Evolutionary conservation across 2,797 vertebrate species (phyloP).

Genomic region (Xyrichtys novacula): DNA sequence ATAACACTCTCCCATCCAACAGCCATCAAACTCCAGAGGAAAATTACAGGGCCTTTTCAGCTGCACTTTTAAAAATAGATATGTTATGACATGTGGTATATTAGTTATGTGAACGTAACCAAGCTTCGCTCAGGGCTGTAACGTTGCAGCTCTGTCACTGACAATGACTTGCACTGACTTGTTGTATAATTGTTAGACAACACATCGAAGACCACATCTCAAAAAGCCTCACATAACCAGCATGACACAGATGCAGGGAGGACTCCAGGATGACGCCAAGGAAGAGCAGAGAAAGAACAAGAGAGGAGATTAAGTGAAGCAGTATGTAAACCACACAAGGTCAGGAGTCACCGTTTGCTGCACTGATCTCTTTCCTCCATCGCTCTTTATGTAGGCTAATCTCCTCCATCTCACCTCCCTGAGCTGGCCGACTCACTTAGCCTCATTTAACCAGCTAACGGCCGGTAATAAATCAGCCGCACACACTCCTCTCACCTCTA

Average conservation of each 20-base stretch:
- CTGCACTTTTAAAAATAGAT: slow-evolving; percentile 7
- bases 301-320: slow-evolving; percentile 31
- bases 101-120: slow-evolving; percentile 3
- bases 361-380: slow-evolving; percentile 58
- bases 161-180: slow-evolving; percentile 3
- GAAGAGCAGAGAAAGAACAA: slow-evolving; percentile 4
- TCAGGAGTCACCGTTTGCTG: slow-evolving; percentile 39
- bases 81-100: slow-evolving; percentile 10
- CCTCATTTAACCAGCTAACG: slow-evolving; percentile 76
- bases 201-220: slow-evolving; percentile 10
- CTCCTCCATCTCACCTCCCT: slow-evolving; percentile 76
- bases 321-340: slow-evolving; percentile 33
- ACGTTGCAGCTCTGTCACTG: not conserved
- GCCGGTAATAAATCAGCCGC: slow-evolving; percentile 73
- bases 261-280: slow-evolving; percentile 1
- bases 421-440: slow-evolving; percentile 68
- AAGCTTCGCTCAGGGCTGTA: not conserved
- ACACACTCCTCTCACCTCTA: slow-evolving; percentile 63
- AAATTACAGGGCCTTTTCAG: not conserved
- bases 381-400: slow-evolving; percentile 72
- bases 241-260: not conserved
- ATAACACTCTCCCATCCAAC: not conserved
- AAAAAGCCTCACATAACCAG: slow-evolving; percentile 8
- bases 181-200: slow-evolving; percentile 30
- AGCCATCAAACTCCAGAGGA: not conserved